Base-by-base conservation (phyloP, 2,797 vertebrate genomes). In the Enteromius fasciolatus region DNA sequence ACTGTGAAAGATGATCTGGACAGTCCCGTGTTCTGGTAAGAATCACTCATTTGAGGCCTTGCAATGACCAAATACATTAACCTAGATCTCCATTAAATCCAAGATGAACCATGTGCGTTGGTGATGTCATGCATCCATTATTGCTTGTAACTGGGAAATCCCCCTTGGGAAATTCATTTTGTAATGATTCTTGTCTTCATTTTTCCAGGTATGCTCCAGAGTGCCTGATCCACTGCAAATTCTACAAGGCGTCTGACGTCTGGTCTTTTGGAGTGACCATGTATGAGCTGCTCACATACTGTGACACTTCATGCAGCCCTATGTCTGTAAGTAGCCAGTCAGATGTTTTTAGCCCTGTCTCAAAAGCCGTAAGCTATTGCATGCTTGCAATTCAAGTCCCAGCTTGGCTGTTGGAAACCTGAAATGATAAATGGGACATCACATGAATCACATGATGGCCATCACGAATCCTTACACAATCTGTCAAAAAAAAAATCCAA, bases 231-330 rank as follows among this genome's bases (percentile, higher is more conserved):
- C 95, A 95, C 84, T 96, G 96, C 66, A 99, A 98, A 86, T 99
- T 99, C 86, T 99, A 98, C 88, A 95, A 95, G 0, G 97, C 98
- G 4, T 99, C 98, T 0, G 98, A 99, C 0, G 97, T 99, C 69
- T 99, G 98, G 98, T 99, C 97, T 0, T 99, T 99, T 0, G 98
- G 98, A 3, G 97, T 98, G 82, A 99, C 98, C 0, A 93, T 99
- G 90, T 98, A 98, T 0, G 98, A 99, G 69, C 93, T 99, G 74
- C 94, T 99, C 63, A 98, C 97, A n/a, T 99, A 97, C 93, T 99
- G 98, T 0, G 97, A 98, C 8, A 89, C 93, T 0, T 86, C 93
- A 52, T 95, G 92, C 91, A 97, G 96, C 70, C 98, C 98, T 0
- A 98, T 98, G 97, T 73, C 90, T 3, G 98, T 99, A 84, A 95